These are phyloP conservation scores for Cephalopachus bancanus DNA, from an alignment of 2,797 vertebrate genomes.

Conservation along the genomic window DNA sequence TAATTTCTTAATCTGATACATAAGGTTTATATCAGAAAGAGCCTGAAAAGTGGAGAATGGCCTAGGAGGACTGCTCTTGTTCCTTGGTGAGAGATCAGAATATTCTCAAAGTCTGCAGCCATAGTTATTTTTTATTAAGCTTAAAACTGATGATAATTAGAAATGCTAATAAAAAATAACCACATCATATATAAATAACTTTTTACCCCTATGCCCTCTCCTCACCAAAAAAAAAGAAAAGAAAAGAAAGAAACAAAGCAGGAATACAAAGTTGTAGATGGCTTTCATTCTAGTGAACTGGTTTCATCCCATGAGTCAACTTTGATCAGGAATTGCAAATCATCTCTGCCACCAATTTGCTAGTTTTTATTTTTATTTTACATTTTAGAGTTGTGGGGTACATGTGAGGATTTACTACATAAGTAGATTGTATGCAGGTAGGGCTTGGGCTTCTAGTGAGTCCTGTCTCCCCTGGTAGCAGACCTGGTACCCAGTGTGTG, in stretches of 20 bases:
- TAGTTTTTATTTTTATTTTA: no score
- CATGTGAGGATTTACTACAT: no score
- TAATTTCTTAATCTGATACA: neutral
- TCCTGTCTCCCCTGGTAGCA: no score
- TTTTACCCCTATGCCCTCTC: neutral
- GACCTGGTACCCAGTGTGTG: no score
- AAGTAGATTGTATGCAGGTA: no score
- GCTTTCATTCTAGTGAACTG: neutral
- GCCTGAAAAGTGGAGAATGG: neutral
- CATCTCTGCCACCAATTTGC: neutral
- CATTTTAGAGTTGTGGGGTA: no score
- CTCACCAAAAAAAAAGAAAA: neutral
- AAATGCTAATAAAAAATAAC: slow-evolving; percentile 1
- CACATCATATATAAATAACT: neutral
- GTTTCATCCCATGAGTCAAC: neutral
- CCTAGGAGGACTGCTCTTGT: neutral
- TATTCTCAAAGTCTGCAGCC: neutral
- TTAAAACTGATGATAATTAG: neutral
- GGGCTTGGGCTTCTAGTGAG: no score
- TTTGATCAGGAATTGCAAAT: neutral
- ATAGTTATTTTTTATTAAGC: neutral
- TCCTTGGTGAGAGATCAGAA: neutral
- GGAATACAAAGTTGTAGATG: neutral
- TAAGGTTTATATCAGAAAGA: neutral
- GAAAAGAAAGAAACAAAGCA: neutral